Conservation (phyloP, 53 echinoderm and acorn worm genomes). For the Apostichopus leukothele region DNA sequence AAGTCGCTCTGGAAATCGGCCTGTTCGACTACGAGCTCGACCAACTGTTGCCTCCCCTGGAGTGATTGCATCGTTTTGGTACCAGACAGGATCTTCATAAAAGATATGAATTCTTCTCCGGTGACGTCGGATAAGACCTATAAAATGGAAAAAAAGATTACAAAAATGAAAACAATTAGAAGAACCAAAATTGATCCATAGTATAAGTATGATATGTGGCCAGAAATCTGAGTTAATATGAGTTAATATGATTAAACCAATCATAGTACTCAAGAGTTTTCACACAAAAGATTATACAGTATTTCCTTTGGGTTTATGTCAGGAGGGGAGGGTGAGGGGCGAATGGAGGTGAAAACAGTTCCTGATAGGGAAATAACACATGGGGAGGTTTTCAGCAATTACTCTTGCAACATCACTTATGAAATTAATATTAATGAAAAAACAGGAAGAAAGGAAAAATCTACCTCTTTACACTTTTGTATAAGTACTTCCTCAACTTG, state of each 20-base stretch:
- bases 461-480: slow-evolving; percentile 91
- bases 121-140: slow-evolving; percentile 89
- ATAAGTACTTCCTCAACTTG: slow-evolving; percentile 87
- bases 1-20: slow-evolving; percentile 83
- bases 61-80: slow-evolving; percentile 84
- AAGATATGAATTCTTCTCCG: slow-evolving; percentile 90
- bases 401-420: too few species aligned
- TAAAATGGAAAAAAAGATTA: neutral
- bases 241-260: too few species aligned
- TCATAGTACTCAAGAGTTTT: neutral
- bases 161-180: neutral
- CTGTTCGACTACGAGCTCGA: slow-evolving; percentile 84
- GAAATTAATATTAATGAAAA: too few species aligned
- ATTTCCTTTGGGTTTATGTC: too few species aligned
- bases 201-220: too few species aligned
- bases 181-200: too few species aligned
- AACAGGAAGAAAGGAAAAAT: neutral
- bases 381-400: too few species aligned
- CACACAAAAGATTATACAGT: neutral
- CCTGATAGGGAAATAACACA: too few species aligned
- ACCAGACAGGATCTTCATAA: slow-evolving; percentile 82
- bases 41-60: slow-evolving; percentile 78
- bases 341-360: too few species aligned
- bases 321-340: too few species aligned
- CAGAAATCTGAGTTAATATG: too few species aligned